Conservation (phyloP, 2,113 vertebrate genomes). For the Eubucco bourcierii region DNA sequence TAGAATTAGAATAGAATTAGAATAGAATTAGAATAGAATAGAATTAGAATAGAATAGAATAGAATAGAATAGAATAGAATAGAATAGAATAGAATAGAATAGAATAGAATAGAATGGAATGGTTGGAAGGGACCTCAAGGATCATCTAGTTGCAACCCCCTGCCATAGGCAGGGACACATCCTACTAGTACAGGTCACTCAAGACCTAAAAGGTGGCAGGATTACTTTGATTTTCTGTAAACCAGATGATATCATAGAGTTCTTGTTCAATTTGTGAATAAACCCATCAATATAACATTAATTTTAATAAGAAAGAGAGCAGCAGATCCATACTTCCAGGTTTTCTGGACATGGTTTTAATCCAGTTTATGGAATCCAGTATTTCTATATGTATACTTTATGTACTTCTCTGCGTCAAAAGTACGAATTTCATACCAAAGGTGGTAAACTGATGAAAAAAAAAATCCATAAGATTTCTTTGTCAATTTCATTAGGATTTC, state of each 20-base stretch:
- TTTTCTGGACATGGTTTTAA: background rate
- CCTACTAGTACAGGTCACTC: too few relatives aligned
- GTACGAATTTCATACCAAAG: background rate
- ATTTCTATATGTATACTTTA: background rate
- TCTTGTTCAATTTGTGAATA: background rate
- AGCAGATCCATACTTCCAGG: background rate
- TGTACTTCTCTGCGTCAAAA: background rate
- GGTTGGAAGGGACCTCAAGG: too few relatives aligned
- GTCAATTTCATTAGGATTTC: background rate
- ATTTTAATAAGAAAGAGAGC: background rate
- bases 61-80: too few relatives aligned
- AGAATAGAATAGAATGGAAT: too few relatives aligned
- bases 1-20: too few relatives aligned
- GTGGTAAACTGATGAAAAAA: background rate
- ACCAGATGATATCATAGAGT: background rate
- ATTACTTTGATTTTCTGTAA: background rate
- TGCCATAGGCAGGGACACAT: too few relatives aligned
- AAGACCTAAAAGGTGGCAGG: background rate
- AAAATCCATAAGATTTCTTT: background rate
- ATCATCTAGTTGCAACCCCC: too few relatives aligned
- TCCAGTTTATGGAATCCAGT: background rate
- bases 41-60: too few relatives aligned
- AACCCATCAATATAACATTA: background rate
- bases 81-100: too few relatives aligned
- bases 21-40: too few relatives aligned